Percentiles rank a stretch among this genome's conserved stretches.
These are phyloP conservation scores for Dendrolimus kikuchii DNA, from an alignment of 1,140 invertebrate species.

Conservation along the genomic window DNA sequence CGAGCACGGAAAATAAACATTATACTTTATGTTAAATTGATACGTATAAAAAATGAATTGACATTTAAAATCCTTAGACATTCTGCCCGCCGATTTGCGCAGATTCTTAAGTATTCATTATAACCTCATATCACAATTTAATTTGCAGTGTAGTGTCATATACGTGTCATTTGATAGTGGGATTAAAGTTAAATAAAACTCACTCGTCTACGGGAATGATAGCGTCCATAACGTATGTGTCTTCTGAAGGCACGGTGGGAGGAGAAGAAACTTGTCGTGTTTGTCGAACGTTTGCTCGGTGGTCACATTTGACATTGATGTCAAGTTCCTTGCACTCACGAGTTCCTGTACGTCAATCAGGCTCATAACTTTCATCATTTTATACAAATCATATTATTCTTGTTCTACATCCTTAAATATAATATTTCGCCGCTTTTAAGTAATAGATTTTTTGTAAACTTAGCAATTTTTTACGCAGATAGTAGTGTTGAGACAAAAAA, in stretches of 20 bases:
- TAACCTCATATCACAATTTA: no score
- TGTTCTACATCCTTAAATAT: slow-evolving; percentile 1
- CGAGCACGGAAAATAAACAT: no score
- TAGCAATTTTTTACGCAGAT: neutral
- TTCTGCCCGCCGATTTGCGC: no score
- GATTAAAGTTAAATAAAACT: slow-evolving; percentile 51
- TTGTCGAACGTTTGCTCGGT: slow-evolving; percentile 75
- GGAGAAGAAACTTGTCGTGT: slow-evolving; percentile 72
- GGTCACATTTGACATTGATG: slow-evolving; percentile 92
- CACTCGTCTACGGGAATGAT: slow-evolving; percentile 88
- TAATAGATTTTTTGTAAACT: slow-evolving; percentile 2
- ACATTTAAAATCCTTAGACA: no score
- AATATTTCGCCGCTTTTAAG: neutral
- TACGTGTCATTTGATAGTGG: no score
- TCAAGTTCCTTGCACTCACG: slow-evolving; percentile 90
- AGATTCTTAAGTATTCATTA: no score
- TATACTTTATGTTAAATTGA: no score
- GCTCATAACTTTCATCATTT: no score
- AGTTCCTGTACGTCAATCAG: slow-evolving; percentile 40
- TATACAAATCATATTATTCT: neutral
- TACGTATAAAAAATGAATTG: no score
- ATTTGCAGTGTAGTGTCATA: no score
- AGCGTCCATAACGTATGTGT: slow-evolving; percentile 85
- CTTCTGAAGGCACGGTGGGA: slow-evolving; percentile 72
- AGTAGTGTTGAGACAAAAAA: no score